Evolutionary conservation across 2,888 invertebrate genomes (phyloP), one percentile per base, ranked within the genome.

Genomic region (Pristionchus entomophagus): DNA sequence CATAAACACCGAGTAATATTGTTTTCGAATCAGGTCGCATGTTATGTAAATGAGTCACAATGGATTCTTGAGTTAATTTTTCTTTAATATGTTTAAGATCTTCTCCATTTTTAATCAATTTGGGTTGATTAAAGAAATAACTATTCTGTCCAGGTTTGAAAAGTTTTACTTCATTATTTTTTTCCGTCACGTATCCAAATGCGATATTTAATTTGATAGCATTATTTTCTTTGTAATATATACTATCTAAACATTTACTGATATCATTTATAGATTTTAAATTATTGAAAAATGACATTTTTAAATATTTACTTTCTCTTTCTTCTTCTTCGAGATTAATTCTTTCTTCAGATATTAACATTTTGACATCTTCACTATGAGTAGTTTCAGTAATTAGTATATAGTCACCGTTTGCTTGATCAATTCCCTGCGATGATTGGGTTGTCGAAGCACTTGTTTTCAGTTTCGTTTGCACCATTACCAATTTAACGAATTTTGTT

Each of bases 141-240:
- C 83, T 73, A 29, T 69, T 69, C 38, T 81, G 86, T n/a, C 86
- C 83, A 17, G 86, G 86, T 62, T 86, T 86, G 41, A 83, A 86
- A 65, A 86, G 83, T 35, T 86, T 49, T 8, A 86, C 38, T 83
- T 86, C 86, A 86, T 73, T 45, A 83, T 86, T 69, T 86, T 62
- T 86, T 45, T 83, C 86, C 69, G 86, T 86, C 83, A 86, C 86
- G 51, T 86, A 86, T 35, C 86, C 86, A 26, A 86, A 86, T 29
- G 29, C 73, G 62, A 86, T 41, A 69, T 86, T 84, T 4, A 86
- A 14, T 77, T 86, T 86, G n/a, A 86, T 86, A 35, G 83, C 86
- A 22, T 86, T 86, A 53, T 86, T 41, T 77, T 86, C 86, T n/a
- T n/a, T 32, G 73, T 83, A 17, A 41, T 86, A 86, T 10, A 53